Base-by-base conservation (phyloP, 1,140 invertebrate genomes). In the Drosophila busckii region DNA sequence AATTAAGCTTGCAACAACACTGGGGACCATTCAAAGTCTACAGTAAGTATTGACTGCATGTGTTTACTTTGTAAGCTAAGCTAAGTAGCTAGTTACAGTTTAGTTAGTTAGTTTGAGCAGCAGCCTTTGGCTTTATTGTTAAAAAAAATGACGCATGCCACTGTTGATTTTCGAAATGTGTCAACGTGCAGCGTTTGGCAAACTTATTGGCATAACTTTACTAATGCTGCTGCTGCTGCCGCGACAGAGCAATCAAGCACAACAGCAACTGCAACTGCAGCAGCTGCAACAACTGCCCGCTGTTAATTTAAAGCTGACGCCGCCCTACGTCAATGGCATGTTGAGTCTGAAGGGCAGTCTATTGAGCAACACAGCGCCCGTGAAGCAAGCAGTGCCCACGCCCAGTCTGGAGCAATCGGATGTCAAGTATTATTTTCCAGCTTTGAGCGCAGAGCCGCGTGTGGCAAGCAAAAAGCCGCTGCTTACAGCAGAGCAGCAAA, bases 11-110 rank as follows among this genome's bases (percentile, higher is more conserved):
- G 65, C 84, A 87, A 64, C 84, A 86, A 67, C 82, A 85, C 25
- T 84, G 83, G 75, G 86, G 86, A 66, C 86, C 86, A 49, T 87
- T 91, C 84, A 91, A 92, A 90, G 89, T 91, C 73, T 92, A 92
- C 88, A 92, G 91, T 92, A 87, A 91, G 90, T 91, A 78, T 69
- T 71, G 71, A 55, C 46, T 61, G 34, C 23, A 73, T 46, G 59
- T 41, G 35, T 46, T 50, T 44, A 13, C 15, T 26, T 17, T 26
- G 19, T 13, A 2, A 17, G 13, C n/a, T 37, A 16, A 2, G 22
- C 13, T 20, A 2, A 8, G 5, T 6, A 4, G 25, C 17, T 19
- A 29, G n/a, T 26, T 40, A 23, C 5, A 42, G 3, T 23, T 25
- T 2, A 23, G 23, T 8, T 40, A 4, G 23, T 17, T 25, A 10